A percentile compares a stretch with the other conserved stretches of the same genome.
phyloP scores from a whole-genome alignment of 2,113 vertebrate genomes.

The Platichthys stellatus region DNA sequence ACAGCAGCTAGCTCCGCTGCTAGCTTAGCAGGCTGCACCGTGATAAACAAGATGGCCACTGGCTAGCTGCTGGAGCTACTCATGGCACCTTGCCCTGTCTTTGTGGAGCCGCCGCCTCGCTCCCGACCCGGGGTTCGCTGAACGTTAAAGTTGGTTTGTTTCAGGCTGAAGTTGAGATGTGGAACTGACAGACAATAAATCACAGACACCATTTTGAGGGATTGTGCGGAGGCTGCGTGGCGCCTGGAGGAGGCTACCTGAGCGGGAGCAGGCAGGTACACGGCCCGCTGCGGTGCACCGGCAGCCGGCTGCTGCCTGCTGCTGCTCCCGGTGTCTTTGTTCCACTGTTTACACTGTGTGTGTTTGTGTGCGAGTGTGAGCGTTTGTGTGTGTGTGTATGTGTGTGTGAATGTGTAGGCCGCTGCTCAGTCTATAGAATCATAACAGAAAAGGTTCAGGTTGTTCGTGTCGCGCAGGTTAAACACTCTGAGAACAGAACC shows the following conservation, averaged over 20 bases:
- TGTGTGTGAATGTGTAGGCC: too few relatives aligned
- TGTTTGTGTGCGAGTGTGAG: neutral
- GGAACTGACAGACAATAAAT: neutral
- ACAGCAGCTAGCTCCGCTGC: constrained; percentile 38
- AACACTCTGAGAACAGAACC: too few relatives aligned
- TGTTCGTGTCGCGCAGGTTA: too few relatives aligned
- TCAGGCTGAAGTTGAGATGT: neutral
- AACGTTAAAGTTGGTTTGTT: neutral
- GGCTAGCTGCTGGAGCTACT: constrained; percentile 67
- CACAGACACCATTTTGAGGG: too few relatives aligned
- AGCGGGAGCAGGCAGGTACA: constrained; percentile 16
- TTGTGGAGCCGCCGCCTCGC: constrained; percentile 60
- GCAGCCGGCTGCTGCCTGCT: neutral
- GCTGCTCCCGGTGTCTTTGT: neutral
- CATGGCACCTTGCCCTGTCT: constrained; percentile 75
- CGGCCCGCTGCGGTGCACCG: neutral
- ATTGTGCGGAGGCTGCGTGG: constrained; percentile 57
- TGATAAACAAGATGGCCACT: constrained; percentile 86
- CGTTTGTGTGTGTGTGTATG: too few relatives aligned
- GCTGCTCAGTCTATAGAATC: too few relatives aligned
- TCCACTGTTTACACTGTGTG: constrained; percentile 24
- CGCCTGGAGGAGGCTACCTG: constrained; percentile 43
- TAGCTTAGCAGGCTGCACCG: constrained; percentile 53
- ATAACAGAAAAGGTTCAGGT: too few relatives aligned
- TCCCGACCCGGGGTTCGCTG: too few relatives aligned